A percentile compares a stretch with the other conserved stretches of the same genome.
Evolutionary conservation across 2,113 vertebrate genomes (phyloP).

Genomic region (Pangasianodon hypophthalmus): DNA sequence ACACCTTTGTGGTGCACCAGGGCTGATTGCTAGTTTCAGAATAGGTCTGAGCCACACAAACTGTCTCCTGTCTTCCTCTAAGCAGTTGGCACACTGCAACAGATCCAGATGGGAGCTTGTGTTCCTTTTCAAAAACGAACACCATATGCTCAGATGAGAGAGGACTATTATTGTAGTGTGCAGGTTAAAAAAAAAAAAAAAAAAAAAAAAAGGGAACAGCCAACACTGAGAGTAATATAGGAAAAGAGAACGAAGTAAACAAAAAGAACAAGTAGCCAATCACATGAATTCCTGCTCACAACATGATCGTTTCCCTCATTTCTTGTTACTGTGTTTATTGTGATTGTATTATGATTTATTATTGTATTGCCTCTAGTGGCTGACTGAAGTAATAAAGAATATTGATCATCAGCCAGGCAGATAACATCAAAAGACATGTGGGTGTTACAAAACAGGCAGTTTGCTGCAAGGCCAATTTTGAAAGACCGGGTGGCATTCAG

Average conservation of each 20-base stretch:
- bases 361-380: slow-evolving; percentile 30
- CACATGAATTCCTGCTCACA: background rate
- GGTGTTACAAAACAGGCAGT: background rate
- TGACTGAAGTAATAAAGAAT: background rate
- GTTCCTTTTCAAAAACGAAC: background rate
- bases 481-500: background rate
- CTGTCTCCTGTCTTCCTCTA: background rate
- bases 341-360: background rate
- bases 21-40: background rate
- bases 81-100: background rate
- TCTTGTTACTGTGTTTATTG: background rate
- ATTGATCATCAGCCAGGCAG: background rate
- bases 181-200: background rate
- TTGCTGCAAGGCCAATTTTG: background rate
- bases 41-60: background rate
- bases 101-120: background rate
- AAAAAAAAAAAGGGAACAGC: background rate
- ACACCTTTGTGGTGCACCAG: background rate
- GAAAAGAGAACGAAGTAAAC: background rate
- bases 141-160: background rate
- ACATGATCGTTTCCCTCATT: background rate
- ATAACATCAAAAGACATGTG: background rate
- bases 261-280: background rate
- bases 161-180: background rate
- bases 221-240: background rate